These are phyloP conservation scores for Stenodera caucasica DNA, from an alignment of 2,888 invertebrate species.

Conservation along the genomic window DNA sequence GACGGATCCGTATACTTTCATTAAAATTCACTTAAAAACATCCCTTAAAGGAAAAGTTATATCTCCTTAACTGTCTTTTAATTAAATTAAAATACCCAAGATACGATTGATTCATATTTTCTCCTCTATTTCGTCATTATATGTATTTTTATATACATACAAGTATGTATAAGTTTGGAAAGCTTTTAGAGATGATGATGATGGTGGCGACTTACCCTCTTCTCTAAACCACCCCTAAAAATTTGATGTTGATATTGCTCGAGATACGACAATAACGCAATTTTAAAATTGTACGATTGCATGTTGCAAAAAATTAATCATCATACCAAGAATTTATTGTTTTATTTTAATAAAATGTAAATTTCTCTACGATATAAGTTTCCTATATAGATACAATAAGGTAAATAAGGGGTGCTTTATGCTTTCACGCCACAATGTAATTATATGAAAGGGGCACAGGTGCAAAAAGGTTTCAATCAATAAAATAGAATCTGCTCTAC, in stretches of 20 bases:
- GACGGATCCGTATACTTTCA: not conserved
- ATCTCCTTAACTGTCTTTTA: conserved; percentile 11
- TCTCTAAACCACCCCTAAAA: too few species aligned
- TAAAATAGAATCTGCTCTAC: not conserved
- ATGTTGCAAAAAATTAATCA: too few species aligned
- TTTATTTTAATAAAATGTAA: not conserved
- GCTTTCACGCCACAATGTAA: conserved; percentile 7
- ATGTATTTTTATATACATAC: not conserved
- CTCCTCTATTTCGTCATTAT: not conserved
- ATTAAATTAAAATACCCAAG: conserved; percentile 10
- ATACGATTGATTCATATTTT: not conserved
- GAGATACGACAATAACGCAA: too few species aligned
- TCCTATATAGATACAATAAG: not conserved
- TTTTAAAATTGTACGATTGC: too few species aligned
- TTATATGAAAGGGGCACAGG: conserved; percentile 16
- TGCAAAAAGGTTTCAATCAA: conserved; percentile 15
- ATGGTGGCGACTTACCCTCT: too few species aligned
- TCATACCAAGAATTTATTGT: too few species aligned
- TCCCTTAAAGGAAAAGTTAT: not conserved
- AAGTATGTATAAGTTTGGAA: not conserved
- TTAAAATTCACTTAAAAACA: conserved; percentile 1
- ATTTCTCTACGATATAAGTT: not conserved
- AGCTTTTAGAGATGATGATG: not conserved
- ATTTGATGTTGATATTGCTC: not conserved
- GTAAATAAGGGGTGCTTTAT: conserved; percentile 4